Evolutionary conservation across 2,888 invertebrate genomes (phyloP).

Genomic region (Tiliacea aurago): DNA sequence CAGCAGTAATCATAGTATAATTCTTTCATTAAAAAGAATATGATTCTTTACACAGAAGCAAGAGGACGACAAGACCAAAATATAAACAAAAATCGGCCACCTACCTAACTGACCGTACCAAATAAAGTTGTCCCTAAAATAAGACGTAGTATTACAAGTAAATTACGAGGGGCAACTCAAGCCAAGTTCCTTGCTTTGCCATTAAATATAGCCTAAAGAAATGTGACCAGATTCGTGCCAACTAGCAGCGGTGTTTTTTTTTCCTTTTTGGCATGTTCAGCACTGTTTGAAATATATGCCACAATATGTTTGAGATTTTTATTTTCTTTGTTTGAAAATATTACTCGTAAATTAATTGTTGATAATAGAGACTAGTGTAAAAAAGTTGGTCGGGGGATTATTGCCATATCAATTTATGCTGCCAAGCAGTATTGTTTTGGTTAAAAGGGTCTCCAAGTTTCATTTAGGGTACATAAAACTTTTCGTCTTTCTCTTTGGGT

Average conservation of each 20-base stretch:
- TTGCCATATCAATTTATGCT: not conserved
- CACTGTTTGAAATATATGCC: constrained; percentile 49
- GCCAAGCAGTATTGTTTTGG: constrained; percentile 4
- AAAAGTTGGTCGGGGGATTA: not conserved
- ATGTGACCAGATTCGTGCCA: constrained; percentile 56
- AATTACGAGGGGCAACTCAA: constrained; percentile 49
- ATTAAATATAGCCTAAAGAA: constrained; percentile 58
- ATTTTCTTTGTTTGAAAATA: constrained; percentile 38
- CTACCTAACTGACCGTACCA: constrained; percentile 24
- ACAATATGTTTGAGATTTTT: constrained; percentile 41
- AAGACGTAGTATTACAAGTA: constrained; percentile 57
- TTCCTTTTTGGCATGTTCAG: constrained; percentile 47
- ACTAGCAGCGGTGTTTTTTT: constrained; percentile 35
- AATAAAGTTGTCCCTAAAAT: constrained; percentile 37
- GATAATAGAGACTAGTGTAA: not conserved
- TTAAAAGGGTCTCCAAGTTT: not conserved
- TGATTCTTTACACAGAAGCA: not conserved
- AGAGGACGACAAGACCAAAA: not conserved
- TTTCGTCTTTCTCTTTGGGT: not conserved
- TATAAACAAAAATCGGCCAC: constrained; percentile 3
- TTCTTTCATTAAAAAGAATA: not conserved
- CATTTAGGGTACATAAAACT: not conserved
- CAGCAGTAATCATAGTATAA: not conserved
- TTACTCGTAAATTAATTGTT: constrained; percentile 31
- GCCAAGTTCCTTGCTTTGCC: constrained; percentile 57